A percentile compares a stretch with the other conserved stretches of the same genome.
Conservation (phyloP, 2,113 vertebrate species). For the Brienomyrus longianalis region DNA sequence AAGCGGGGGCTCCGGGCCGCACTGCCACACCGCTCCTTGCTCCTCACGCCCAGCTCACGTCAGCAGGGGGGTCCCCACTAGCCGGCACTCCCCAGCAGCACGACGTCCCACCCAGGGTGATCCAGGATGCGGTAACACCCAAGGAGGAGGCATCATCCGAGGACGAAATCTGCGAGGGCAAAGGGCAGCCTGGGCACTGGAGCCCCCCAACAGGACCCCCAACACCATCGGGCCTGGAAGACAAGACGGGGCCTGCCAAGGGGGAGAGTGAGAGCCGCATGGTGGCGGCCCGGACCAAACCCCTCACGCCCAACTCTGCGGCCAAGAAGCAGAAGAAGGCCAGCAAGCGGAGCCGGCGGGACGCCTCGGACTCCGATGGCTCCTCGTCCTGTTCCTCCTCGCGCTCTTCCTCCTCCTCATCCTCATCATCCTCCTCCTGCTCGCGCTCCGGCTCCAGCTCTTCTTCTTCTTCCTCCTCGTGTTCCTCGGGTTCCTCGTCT, state of each 20-base stretch:
- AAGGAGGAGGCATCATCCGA: constrained; percentile 78
- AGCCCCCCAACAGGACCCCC: constrained; percentile 63
- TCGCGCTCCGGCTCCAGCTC: constrained; percentile 66
- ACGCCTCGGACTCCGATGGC: constrained; percentile 76
- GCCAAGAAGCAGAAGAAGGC: constrained; percentile 78
- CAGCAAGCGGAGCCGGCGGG: constrained; percentile 55
- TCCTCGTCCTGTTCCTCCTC: constrained; percentile 77
- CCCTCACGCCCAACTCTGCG: constrained; percentile 81
- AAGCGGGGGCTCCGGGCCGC: constrained; percentile 65
- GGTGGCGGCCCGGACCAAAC: constrained; percentile 91
- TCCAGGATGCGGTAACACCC: constrained; percentile 59
- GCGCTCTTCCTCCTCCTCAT: constrained; percentile 86
- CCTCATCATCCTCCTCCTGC: constrained; percentile 80
- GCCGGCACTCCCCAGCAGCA: constrained; percentile 55
- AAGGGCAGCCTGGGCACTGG: constrained; percentile 62
- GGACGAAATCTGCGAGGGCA: constrained; percentile 65
- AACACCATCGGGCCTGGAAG: constrained; percentile 61
- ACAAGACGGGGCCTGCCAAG: constrained; percentile 57
- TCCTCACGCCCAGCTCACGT: constrained; percentile 63
- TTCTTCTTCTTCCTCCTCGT: constrained; percentile 82
- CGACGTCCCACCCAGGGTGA: constrained; percentile 55
- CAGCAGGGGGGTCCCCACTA: constrained; percentile 67
- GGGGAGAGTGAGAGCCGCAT: constrained; percentile 65
- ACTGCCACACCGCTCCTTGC: constrained; percentile 70
- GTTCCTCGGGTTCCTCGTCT: constrained; percentile 84